Percentiles rank a stretch among this genome's conserved stretches.
phyloP scores from a whole-genome alignment of 1,140 invertebrate species.

The Macrocentrus cingulum region DNA sequence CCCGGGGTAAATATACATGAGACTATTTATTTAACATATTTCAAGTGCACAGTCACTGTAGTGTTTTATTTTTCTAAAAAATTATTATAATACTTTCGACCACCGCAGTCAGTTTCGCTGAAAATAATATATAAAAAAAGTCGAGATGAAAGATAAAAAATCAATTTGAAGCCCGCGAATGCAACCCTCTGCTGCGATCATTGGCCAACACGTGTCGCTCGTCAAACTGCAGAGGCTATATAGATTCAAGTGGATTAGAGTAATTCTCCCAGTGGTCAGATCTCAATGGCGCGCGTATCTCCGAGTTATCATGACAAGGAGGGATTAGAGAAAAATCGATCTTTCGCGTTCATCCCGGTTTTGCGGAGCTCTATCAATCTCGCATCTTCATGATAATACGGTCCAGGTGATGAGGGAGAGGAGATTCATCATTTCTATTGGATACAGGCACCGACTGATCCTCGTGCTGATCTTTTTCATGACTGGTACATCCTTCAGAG shows the following conservation, averaged over 20 bases:
- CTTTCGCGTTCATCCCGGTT: neutral
- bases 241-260: constrained; percentile 21
- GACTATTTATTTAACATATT: too few species aligned
- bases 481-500: constrained; percentile 32
- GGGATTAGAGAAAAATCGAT: constrained; percentile 18
- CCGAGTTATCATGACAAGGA: constrained; percentile 14
- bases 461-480: constrained; percentile 35
- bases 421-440: constrained; percentile 35
- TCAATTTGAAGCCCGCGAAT: neutral
- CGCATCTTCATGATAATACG: neutral
- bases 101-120: too few species aligned
- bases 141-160: neutral
- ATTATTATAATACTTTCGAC: too few species aligned
- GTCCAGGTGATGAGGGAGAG: constrained; percentile 1
- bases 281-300: neutral
- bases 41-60: too few species aligned
- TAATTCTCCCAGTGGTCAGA: constrained; percentile 18
- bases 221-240: constrained; percentile 21
- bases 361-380: constrained; percentile 8
- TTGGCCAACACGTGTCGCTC: constrained; percentile 42
- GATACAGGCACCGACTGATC: constrained; percentile 32
- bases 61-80: too few species aligned
- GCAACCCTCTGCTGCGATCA: constrained; percentile 35
- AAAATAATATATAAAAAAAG: neutral
- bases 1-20: too few species aligned